Base-by-base conservation (phyloP, 2,888 invertebrate species). In the Mythimna impura region DNA sequence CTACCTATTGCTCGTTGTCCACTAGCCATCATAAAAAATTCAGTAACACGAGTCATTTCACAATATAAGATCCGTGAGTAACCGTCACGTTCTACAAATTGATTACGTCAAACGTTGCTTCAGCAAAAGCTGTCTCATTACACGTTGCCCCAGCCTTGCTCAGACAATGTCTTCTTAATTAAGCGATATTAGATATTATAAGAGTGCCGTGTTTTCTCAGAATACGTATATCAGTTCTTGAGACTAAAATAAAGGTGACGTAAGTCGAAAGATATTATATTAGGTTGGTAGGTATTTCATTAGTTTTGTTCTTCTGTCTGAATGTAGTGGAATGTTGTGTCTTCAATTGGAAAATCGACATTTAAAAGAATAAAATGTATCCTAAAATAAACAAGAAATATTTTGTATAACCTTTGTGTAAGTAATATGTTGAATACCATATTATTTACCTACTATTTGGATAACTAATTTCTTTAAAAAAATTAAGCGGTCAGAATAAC, bases 111-210 rank as follows among this genome's bases (percentile, higher is more conserved):
- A 67, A 63, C 43, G 50, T 55, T 55, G 64, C 80, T 80, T 74
- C 60, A 58, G 63, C 52, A 14, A 63, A 74, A 66, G 64, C 60
- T 69, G 63, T 52, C 83, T 80, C 80, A 67, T 83, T 80, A 80
- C 67, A 66, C 36, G 30, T 25, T 68, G 50, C 69, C 34, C 12
- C 64, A 67, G 66, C n/a, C 40, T 62, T 40, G 54, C 67, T 65
- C 55, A 71, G 82, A 78, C 82, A 71, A 58, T 82, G 71, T 71
- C 72, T 66, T 71, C 55, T 78, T 82, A 79, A 78, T 82, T 78
- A 82, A 79, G 54, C 63, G 58, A 71, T 83, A 75, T 80, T 75
- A 82, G 82, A 82, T 66, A 79, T 55, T 78, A 78, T 47, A 78
- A 72, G 82, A 72, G 62, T 47, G 30, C 8, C 77, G 57, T 77